These are phyloP conservation scores for Euzetes globulus DNA, from an alignment of 2,888 invertebrate genomes.

Conservation along the genomic window DNA sequence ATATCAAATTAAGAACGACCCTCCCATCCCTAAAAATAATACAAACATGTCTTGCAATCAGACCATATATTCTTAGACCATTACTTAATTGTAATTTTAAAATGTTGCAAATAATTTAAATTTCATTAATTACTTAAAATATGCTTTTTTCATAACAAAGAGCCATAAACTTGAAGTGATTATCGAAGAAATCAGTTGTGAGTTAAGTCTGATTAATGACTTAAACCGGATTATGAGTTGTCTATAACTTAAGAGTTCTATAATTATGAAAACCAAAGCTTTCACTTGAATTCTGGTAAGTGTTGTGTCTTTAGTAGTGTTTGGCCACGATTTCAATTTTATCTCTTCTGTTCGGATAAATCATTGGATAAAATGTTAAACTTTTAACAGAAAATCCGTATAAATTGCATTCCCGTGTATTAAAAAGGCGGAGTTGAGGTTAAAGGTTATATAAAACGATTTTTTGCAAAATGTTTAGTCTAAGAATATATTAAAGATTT, in stretches of 20 bases:
- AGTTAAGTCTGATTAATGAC: background rate
- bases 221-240: constrained; percentile 1
- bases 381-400: background rate
- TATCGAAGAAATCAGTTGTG: background rate
- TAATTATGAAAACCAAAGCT: constrained; percentile 2
- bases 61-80: too few relatives aligned
- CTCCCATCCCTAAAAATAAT: too few relatives aligned
- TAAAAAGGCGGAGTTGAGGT: background rate
- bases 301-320: background rate
- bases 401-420: constrained; percentile 13
- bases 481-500: background rate
- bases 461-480: background rate
- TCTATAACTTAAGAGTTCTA: background rate
- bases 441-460: constrained; percentile 9
- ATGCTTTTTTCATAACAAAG: background rate
- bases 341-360: background rate
- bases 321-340: background rate
- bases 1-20: too few relatives aligned
- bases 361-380: constrained; percentile 18
- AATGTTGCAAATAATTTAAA: too few relatives aligned
- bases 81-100: too few relatives aligned
- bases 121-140: too few relatives aligned
- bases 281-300: background rate
- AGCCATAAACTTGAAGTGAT: background rate
- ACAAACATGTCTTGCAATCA: too few relatives aligned